Percentiles rank a stretch among this genome's conserved stretches.
phyloP scores from a whole-genome alignment of 2,888 invertebrate genomes.

The Hirudinaria manillensis region DNA sequence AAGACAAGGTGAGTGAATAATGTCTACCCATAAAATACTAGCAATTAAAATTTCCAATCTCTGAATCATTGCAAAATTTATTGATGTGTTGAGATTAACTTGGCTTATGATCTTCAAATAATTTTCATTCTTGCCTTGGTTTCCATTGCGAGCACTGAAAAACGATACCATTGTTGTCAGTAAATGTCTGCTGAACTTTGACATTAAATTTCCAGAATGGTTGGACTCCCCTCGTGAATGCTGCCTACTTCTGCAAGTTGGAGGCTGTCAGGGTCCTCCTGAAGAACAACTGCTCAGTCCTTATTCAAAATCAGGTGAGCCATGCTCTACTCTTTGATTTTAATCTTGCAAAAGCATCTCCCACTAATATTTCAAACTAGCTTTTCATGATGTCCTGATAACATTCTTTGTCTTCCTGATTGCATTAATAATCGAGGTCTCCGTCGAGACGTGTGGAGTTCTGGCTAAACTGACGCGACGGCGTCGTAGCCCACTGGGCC shows the following conservation, averaged over 20 bases:
- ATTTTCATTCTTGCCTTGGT: no score
- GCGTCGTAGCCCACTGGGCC: no score
- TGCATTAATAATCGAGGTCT: no score
- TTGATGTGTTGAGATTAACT: no score
- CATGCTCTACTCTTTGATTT: not conserved
- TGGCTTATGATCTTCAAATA: no score
- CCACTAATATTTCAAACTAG: no score
- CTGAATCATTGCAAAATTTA: not conserved
- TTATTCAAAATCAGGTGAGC: slow-evolving; percentile 50
- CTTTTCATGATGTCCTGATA: not conserved
- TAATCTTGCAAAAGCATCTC: not conserved
- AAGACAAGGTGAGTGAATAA: slow-evolving; percentile 47
- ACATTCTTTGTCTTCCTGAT: no score
- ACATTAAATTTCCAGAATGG: slow-evolving; percentile 45
- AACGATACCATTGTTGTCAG: no score
- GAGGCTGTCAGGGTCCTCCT: slow-evolving; percentile 47
- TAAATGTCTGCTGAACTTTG: no score
- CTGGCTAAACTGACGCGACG: no score
- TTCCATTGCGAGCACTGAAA: no score
- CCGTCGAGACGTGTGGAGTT: no score
- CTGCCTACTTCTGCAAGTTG: slow-evolving; percentile 52
- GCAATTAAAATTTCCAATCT: not conserved
- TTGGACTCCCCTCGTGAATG: slow-evolving; percentile 54
- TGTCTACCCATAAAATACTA: not conserved
- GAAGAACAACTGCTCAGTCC: slow-evolving; percentile 46